Percentiles rank a stretch among this genome's conserved stretches.
Evolutionary conservation across 2,797 vertebrate genomes (phyloP).

Genomic region (Poeciliopsis turneri): DNA sequence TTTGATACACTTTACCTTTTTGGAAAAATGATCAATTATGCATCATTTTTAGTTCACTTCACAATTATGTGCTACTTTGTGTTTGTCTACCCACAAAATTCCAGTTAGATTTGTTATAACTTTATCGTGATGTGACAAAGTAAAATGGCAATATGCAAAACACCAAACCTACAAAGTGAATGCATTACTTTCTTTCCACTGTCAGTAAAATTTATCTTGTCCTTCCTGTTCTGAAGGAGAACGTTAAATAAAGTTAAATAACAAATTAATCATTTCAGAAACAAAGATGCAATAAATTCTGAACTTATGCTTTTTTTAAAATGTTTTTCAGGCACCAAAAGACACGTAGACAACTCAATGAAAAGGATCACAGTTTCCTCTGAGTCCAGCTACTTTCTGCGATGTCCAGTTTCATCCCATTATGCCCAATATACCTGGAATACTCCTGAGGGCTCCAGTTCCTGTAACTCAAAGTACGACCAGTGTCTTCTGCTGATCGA

Average conservation of each 20-base stretch:
- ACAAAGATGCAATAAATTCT: not conserved
- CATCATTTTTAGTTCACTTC: not conserved
- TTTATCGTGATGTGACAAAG: not conserved
- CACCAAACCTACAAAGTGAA: not conserved
- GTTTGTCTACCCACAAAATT: not conserved
- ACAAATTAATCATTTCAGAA: not conserved
- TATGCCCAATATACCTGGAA: slow-evolving; percentile 75
- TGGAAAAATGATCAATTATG: not conserved
- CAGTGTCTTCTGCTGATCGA: slow-evolving; percentile 69
- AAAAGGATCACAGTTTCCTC: not conserved
- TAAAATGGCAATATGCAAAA: not conserved
- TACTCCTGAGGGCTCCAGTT: rapidly evolving
- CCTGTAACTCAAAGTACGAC: slow-evolving; percentile 7
- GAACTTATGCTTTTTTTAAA: not conserved
- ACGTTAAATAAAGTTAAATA: not conserved
- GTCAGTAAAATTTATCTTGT: too few relatives aligned
- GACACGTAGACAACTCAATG: rapidly evolving
- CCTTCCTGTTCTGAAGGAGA: not conserved
- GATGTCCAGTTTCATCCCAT: slow-evolving; percentile 61
- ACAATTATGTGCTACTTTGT: not conserved
- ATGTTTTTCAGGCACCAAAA: rapidly evolving
- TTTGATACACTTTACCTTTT: not conserved
- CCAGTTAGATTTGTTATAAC: not conserved
- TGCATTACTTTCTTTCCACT: not conserved
- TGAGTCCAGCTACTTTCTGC: slow-evolving; percentile 50